Conservation (phyloP, 2,113 vertebrate species). For the Heptranchias perlo region DNA sequence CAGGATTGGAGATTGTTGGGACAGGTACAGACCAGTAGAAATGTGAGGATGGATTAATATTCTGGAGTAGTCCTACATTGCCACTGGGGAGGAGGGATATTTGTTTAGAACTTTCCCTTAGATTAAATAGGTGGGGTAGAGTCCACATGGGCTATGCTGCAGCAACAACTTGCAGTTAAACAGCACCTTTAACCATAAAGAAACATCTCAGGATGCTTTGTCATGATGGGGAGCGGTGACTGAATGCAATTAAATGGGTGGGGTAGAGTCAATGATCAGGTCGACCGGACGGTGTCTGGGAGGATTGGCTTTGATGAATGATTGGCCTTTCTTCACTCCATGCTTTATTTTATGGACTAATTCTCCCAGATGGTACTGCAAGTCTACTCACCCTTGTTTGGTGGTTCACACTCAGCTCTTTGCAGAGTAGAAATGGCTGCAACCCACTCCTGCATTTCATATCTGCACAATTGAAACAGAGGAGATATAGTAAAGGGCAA, state of each 20-base stretch:
- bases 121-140: not conserved
- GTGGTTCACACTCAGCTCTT: not conserved
- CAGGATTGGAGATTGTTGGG: not conserved
- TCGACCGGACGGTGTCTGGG: not conserved
- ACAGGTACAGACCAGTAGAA: not conserved
- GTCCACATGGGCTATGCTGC: not conserved
- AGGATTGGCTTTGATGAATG: not conserved
- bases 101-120: not conserved
- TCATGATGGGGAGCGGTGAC: not conserved
- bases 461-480: conserved; percentile 26
- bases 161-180: not conserved
- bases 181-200: not conserved
- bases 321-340: not conserved
- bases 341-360: too few species aligned
- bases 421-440: conserved; percentile 16
- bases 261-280: not conserved
- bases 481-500: not conserved
- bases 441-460: conserved; percentile 40
- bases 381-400: not conserved
- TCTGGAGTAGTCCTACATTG: not conserved
- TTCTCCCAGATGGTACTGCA: not conserved
- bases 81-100: not conserved
- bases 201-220: not conserved
- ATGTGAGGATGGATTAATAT: not conserved
- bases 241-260: not conserved